Percentiles rank a stretch among this genome's conserved stretches.
These are phyloP conservation scores for Lepidochrysops patricia DNA, from an alignment of 2,888 invertebrate genomes.

Conservation along the genomic window DNA sequence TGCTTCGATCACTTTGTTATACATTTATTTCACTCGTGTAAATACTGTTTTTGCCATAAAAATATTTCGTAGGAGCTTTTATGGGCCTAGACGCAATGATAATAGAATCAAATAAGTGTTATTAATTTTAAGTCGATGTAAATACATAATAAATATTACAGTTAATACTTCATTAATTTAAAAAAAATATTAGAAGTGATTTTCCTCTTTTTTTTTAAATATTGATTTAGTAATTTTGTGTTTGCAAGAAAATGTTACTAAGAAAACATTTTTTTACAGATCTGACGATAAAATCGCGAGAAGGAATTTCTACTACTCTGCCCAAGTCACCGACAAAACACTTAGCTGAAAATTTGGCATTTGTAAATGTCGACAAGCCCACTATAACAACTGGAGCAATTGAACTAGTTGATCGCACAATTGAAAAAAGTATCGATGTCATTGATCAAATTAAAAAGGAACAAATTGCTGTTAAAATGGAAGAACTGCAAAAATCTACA, in stretches of 20 bases:
- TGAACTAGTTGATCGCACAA: slow-evolving; percentile 68
- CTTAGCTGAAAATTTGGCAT: slow-evolving; percentile 59
- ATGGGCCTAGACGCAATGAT: neutral
- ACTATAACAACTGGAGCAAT: slow-evolving; percentile 70
- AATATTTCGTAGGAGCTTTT: neutral
- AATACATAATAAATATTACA: neutral
- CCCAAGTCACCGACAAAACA: slow-evolving; percentile 68
- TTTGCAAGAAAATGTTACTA: neutral
- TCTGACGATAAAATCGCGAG: slow-evolving; percentile 51
- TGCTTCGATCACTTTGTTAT: slow-evolving; percentile 43
- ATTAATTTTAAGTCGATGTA: neutral
- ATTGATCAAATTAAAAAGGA: slow-evolving; percentile 62
- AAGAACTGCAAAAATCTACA: slow-evolving; percentile 52
- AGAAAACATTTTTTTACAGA: slow-evolving; percentile 51
- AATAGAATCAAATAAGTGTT: neutral
- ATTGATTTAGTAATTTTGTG: neutral
- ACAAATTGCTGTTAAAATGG: slow-evolving; percentile 57
- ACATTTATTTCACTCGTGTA: slow-evolving; percentile 25
- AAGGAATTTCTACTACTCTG: slow-evolving; percentile 52
- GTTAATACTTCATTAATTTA: neutral
- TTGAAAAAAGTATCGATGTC: slow-evolving; percentile 59
- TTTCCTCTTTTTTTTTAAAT: neutral
- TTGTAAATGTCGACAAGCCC: slow-evolving; percentile 69
- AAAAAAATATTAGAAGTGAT: neutral
- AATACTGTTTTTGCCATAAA: neutral